phyloP scores from a whole-genome alignment of 2,888 invertebrate genomes.

The Ecliptopera silaceata region DNA sequence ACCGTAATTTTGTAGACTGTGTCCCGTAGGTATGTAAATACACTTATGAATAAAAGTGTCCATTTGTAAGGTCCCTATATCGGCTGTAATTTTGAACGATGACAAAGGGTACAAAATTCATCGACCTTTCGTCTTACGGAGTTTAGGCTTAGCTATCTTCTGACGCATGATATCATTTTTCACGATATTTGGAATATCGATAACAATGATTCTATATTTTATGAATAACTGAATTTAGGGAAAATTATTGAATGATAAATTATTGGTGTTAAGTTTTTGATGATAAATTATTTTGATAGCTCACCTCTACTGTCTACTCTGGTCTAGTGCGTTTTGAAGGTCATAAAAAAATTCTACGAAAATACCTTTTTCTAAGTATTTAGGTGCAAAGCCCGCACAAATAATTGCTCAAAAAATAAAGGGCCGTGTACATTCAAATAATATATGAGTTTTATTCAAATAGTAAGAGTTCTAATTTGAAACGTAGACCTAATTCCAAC shows the following conservation, averaged over 20 bases:
- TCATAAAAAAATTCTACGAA: too few relatives aligned
- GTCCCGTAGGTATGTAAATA: constrained; percentile 37
- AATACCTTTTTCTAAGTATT: too few relatives aligned
- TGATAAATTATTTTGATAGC: too few relatives aligned
- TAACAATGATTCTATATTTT: background rate
- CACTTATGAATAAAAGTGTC: constrained; percentile 40
- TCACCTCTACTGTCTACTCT: too few relatives aligned
- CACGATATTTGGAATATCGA: background rate
- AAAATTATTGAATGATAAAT: background rate
- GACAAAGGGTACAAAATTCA: constrained; percentile 30
- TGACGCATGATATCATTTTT: background rate
- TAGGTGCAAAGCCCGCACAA: background rate
- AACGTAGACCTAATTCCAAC: constrained; percentile 14
- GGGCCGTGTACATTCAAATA: background rate
- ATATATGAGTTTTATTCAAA: background rate
- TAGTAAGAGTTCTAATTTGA: constrained; percentile 12
- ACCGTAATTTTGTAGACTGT: background rate
- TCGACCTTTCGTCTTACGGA: constrained; percentile 31
- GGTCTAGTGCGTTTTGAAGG: too few relatives aligned
- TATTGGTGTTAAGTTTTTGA: too few relatives aligned
- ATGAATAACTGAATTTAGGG: background rate
- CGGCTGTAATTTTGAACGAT: constrained; percentile 32
- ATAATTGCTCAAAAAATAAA: background rate
- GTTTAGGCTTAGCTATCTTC: constrained; percentile 11
- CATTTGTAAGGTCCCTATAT: constrained; percentile 32